Evolutionary conservation across 2,888 invertebrate genomes (phyloP), one percentile per base, ranked within the genome.

Genomic region (Melanchra persicariae): DNA sequence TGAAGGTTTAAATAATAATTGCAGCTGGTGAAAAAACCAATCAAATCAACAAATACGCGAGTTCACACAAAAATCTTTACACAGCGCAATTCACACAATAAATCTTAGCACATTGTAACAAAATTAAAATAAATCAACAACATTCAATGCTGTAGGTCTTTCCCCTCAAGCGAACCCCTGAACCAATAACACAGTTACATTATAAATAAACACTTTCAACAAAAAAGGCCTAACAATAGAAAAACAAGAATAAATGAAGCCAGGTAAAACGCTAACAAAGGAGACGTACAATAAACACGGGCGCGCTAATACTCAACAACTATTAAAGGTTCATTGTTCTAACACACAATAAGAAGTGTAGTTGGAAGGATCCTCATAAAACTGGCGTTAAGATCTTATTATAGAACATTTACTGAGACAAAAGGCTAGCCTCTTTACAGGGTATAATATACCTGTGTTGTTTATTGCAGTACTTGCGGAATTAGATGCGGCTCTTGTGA

Each of bases 241-340:
- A 69, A 76, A 58, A 52, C 51, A 60, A 51, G 24, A 79, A 74
- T 57, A 52, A 70, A 55, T 55, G 37, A 63, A 59, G 43, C 22
- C 69, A 77, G 84, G 75, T 82, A 84, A 63, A 70, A 57, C 52
- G 69, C 60, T 51, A 43, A 76, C 68, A 82, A 79, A 67, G 22
- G 67, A 52, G 58, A 55, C 43, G 17, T 45, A 55, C 58, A 63
- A 30, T 65, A 52, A 67, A 70, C 67, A 69, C 67, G 59, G 70
- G 76, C 77, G 72, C 64, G 71, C 76, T 82, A 87, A 85, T 83
- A 77, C 81, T 84, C 70, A 76, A 85, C 79, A 83, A 84, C 80
- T 84, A 86, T 85, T 86, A 86, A 77, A 76, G 58, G 82, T 78
- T 78, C 84, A 85, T 87, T 89, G 86, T 88, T 84, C 78, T 59